Evolutionary conservation across 2,888 invertebrate genomes (phyloP).

Genomic region (Caenorhabditis sp.): DNA sequence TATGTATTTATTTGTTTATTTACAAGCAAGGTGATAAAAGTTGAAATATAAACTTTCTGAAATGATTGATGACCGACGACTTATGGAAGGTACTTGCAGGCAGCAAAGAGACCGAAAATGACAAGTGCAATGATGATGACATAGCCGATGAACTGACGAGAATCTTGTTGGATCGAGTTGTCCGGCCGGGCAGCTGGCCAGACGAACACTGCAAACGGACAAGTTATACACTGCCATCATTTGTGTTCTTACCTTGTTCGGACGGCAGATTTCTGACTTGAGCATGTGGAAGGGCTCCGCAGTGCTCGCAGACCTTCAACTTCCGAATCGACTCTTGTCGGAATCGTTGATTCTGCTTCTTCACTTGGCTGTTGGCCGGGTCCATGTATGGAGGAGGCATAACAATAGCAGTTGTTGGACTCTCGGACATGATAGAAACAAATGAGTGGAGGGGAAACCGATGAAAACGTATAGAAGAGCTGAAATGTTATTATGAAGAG

Average conservation of each 20-base stretch:
- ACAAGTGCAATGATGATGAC: slow-evolving; percentile 72
- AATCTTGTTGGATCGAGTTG: slow-evolving; percentile 70
- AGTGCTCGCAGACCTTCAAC: slow-evolving; percentile 59
- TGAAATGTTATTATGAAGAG: slow-evolving; percentile 41
- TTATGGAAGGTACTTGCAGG: slow-evolving; percentile 73
- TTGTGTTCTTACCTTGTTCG: slow-evolving; percentile 35
- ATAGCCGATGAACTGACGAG: slow-evolving; percentile 71
- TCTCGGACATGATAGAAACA: slow-evolving; percentile 36
- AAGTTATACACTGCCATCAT: too few species aligned
- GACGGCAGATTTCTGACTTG: slow-evolving; percentile 36
- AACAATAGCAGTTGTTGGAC: slow-evolving; percentile 38
- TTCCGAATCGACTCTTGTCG: slow-evolving; percentile 47
- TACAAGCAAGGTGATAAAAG: too few species aligned
- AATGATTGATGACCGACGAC: too few species aligned
- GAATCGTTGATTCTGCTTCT: slow-evolving; percentile 48
- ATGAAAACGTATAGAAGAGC: not conserved
- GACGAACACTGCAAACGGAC: slow-evolving; percentile 68
- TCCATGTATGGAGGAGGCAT: slow-evolving; percentile 72
- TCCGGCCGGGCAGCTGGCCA: slow-evolving; percentile 73
- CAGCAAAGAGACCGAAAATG: slow-evolving; percentile 71
- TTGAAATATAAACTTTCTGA: too few species aligned
- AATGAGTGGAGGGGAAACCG: too few species aligned
- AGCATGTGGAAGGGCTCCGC: slow-evolving; percentile 55
- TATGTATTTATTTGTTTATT: too few species aligned
- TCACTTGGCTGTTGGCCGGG: slow-evolving; percentile 62